These are phyloP conservation scores for Aptenodytes forsteri DNA, from an alignment of 2,113 vertebrate species.

Conservation along the genomic window DNA sequence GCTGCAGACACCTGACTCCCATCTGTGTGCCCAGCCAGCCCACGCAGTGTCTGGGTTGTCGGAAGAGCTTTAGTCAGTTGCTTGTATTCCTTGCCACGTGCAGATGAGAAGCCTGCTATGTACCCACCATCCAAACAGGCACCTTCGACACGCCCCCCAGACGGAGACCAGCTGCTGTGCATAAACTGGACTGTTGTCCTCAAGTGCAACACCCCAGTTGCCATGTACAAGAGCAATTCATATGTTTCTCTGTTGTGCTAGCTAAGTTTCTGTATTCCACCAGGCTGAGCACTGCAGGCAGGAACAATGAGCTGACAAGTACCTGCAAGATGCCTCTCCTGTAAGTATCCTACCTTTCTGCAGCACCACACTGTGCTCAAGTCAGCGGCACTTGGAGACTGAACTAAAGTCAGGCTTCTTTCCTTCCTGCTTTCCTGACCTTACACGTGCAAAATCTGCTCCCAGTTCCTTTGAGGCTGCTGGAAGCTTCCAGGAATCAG, in stretches of 20 bases:
- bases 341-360: background rate
- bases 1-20: background rate
- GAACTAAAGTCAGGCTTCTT: background rate
- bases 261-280: background rate
- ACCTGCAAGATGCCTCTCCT: background rate
- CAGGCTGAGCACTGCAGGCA: rapidly evolving
- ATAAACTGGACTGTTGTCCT: background rate
- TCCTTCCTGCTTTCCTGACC: background rate
- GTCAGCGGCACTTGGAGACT: background rate
- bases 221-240: background rate
- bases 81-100: background rate
- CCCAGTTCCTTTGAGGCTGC: background rate
- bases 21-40: background rate
- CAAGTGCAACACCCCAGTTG: background rate
- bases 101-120: background rate
- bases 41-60: background rate
- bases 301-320: background rate
- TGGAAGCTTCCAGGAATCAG: background rate
- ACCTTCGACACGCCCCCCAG: background rate
- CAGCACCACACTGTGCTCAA: background rate
- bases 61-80: background rate
- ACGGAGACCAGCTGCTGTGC: background rate
- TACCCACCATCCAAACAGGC: background rate
- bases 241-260: background rate
- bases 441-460: background rate